A percentile compares a stretch with the other conserved stretches of the same genome.
Evolutionary conservation across 2,113 vertebrate genomes (phyloP).

Genomic region (Gambusia affinis): DNA sequence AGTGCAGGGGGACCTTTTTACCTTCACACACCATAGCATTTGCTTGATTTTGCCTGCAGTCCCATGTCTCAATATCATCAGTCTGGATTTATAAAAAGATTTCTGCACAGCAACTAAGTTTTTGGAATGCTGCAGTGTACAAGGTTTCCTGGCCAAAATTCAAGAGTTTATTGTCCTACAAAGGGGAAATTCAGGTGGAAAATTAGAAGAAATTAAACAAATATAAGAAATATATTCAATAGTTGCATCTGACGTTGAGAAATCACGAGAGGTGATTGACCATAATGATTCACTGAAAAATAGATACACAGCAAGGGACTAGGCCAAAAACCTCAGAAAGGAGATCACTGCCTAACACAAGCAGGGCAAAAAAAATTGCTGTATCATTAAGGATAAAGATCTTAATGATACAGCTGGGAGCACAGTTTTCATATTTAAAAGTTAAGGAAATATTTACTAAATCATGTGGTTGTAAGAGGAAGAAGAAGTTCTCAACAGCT

Average conservation of each 20-base stretch:
- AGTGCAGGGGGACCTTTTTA: slow-evolving; percentile 4
- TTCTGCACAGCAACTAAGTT: neutral
- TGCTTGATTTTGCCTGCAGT: neutral
- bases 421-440: neutral
- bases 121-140: neutral
- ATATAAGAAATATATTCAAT: neutral
- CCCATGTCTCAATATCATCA: neutral
- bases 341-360: neutral
- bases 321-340: neutral
- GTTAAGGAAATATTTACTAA: neutral
- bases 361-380: neutral
- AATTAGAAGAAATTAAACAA: neutral
- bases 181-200: no score
- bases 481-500: no score
- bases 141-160: neutral
- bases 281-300: neutral
- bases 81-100: neutral
- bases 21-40: neutral
- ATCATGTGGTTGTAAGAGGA: neutral
- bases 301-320: neutral
- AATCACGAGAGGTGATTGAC: neutral
- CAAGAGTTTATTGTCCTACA: neutral
- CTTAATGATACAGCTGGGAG: neutral
- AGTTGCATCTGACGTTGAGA: neutral
- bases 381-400: neutral